A percentile compares a stretch with the other conserved stretches of the same genome.
phyloP scores from a whole-genome alignment of 2,888 invertebrate species.

The Caenorhabditis zanzibari region DNA sequence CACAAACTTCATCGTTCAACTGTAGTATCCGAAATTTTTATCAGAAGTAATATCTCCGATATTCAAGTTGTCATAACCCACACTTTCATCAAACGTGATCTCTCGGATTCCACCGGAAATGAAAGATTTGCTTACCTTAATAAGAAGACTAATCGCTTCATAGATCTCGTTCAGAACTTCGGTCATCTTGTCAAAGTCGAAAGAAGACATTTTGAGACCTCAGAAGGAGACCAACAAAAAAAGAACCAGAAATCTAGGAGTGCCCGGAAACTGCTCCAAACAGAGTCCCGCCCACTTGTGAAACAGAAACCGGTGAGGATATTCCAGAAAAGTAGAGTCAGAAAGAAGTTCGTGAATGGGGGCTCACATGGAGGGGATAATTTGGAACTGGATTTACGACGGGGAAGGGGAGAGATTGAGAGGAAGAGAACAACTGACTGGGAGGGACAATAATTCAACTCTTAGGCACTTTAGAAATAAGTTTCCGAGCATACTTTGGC shows the following conservation, averaged over 20 bases:
- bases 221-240: neutral
- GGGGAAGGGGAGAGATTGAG: neutral
- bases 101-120: no score
- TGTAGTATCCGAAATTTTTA: no score
- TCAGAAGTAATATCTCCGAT: no score
- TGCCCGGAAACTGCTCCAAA: constrained; percentile 4
- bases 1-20: no score
- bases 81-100: no score
- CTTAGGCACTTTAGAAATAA: constrained; percentile 13
- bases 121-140: constrained; percentile 46
- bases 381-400: constrained; percentile 56
- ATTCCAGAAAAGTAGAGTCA: constrained; percentile 30
- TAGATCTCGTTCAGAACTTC: constrained; percentile 58
- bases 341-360: constrained; percentile 15
- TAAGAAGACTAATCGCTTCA: constrained; percentile 53
- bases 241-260: constrained; percentile 31
- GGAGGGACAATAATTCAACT: constrained; percentile 13
- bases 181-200: constrained; percentile 30
- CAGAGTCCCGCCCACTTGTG: constrained; percentile 46
- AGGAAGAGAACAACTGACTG: constrained; percentile 38
- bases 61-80: no score
- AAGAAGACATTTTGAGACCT: constrained; percentile 3
- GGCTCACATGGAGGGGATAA: constrained; percentile 58
- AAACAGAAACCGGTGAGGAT: constrained; percentile 39
- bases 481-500: constrained; percentile 3